Conservation (phyloP, 2,888 invertebrate genomes). For the Lasioglossum figueresi region DNA sequence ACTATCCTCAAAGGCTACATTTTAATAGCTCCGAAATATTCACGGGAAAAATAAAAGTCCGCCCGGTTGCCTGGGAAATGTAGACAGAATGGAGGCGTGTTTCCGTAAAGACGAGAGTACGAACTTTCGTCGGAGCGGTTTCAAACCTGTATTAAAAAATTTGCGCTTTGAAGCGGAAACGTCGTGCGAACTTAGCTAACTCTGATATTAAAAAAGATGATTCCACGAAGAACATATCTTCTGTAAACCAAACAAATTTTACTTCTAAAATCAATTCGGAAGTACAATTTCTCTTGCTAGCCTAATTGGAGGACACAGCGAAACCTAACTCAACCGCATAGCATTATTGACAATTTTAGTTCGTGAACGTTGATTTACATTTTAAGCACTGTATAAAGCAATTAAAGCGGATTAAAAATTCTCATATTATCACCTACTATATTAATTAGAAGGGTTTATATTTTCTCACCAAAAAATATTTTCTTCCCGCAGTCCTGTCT, state of each 20-base stretch:
- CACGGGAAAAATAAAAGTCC: constrained; percentile 22
- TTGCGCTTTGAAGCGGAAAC: constrained; percentile 1
- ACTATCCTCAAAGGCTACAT: constrained; percentile 43
- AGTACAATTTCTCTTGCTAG: not conserved
- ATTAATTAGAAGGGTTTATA: not conserved
- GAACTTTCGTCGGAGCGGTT: constrained; percentile 12
- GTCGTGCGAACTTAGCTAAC: not conserved
- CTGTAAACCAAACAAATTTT: not conserved
- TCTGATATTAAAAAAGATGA: not conserved
- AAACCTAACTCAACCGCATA: too few species aligned
- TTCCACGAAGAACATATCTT: not conserved
- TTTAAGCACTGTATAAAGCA: too few species aligned
- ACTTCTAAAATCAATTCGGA: not conserved
- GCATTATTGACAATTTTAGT: too few species aligned
- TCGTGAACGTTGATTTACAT: too few species aligned
- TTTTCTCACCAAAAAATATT: not conserved
- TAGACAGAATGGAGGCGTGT: constrained; percentile 17
- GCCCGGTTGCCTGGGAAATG: constrained; percentile 7
- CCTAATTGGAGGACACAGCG: not conserved
- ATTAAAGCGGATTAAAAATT: too few species aligned
- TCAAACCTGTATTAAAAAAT: constrained; percentile 22
- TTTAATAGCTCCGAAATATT: constrained; percentile 41
- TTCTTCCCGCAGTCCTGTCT: not conserved
- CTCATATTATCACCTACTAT: too few species aligned
- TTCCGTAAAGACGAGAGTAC: constrained; percentile 15